phyloP scores from a whole-genome alignment of 2,797 vertebrate genomes.

The Antrozous pallidus region DNA sequence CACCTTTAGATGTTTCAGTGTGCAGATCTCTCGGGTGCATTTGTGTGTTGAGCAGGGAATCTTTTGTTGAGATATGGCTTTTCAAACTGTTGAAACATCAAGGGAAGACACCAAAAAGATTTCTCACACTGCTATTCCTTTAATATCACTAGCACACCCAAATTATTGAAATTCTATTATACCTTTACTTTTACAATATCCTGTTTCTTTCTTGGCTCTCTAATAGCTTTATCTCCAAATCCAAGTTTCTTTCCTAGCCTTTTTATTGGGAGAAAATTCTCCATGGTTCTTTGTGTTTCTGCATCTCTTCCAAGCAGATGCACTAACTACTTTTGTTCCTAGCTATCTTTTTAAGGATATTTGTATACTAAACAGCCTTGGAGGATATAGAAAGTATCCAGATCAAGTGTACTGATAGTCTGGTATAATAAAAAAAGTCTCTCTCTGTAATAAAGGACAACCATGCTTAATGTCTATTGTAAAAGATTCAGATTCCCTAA shows the following conservation, averaged over 20 bases:
- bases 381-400: neutral
- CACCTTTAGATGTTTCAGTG: too few species aligned
- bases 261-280: neutral
- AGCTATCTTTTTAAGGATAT: neutral
- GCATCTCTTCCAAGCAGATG: too few species aligned
- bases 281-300: neutral
- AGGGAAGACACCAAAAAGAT: neutral
- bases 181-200: neutral
- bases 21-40: too few species aligned
- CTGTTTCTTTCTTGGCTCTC: neutral
- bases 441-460: neutral
- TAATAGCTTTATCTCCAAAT: neutral
- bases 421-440: neutral
- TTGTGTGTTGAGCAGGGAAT: too few species aligned
- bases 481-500: too few species aligned
- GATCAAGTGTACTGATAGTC: neutral
- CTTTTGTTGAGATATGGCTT: too few species aligned
- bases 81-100: too few species aligned
- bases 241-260: neutral
- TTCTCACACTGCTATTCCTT: neutral
- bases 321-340: too few species aligned
- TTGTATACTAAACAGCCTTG: neutral
- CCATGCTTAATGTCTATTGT: neutral
- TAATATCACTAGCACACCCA: neutral
- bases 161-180: neutral